Evolutionary conservation across 2,888 invertebrate genomes (phyloP).

Genomic region (Steromphala cineraria): DNA sequence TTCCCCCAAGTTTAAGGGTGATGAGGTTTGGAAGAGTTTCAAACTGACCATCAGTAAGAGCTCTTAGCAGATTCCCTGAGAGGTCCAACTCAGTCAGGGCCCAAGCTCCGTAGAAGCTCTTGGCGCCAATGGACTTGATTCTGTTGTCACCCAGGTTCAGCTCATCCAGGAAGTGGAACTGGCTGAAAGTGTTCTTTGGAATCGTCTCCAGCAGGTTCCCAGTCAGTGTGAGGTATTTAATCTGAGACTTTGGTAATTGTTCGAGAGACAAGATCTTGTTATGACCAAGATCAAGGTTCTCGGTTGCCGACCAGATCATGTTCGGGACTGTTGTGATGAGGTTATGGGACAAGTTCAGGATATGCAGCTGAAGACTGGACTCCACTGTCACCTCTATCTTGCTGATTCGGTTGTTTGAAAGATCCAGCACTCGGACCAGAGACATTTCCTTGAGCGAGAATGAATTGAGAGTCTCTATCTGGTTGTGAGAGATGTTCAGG

Average conservation of each 20-base stretch:
- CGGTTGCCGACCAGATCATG: background rate
- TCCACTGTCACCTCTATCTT: background rate
- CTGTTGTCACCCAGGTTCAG: slow-evolving; percentile 49
- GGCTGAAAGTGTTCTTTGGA: slow-evolving; percentile 24
- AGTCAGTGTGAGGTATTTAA: slow-evolving; percentile 24
- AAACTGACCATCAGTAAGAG: slow-evolving; percentile 8
- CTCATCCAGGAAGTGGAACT: slow-evolving; percentile 32
- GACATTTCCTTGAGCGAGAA: background rate
- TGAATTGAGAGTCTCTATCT: background rate
- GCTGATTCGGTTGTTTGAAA: slow-evolving; percentile 22
- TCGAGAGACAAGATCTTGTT: slow-evolving; percentile 12
- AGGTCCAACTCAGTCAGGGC: slow-evolving; percentile 43
- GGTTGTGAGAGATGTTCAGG: slow-evolving; percentile 25
- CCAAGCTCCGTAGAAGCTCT: slow-evolving; percentile 35
- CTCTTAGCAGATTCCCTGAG: slow-evolving; percentile 41
- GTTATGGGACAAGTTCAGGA: background rate
- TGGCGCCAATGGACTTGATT: slow-evolving; percentile 33
- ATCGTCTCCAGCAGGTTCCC: slow-evolving; percentile 41
- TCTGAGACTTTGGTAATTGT: background rate
- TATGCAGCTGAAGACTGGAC: background rate
- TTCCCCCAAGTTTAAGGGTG: slow-evolving; percentile 26
- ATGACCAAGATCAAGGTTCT: slow-evolving; percentile 21
- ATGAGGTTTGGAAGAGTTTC: background rate
- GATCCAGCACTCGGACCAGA: slow-evolving; percentile 3
- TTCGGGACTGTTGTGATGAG: background rate